A percentile compares a stretch with the other conserved stretches of the same genome.
phyloP scores from a whole-genome alignment of 2,888 invertebrate genomes.

The Mythimna impura region DNA sequence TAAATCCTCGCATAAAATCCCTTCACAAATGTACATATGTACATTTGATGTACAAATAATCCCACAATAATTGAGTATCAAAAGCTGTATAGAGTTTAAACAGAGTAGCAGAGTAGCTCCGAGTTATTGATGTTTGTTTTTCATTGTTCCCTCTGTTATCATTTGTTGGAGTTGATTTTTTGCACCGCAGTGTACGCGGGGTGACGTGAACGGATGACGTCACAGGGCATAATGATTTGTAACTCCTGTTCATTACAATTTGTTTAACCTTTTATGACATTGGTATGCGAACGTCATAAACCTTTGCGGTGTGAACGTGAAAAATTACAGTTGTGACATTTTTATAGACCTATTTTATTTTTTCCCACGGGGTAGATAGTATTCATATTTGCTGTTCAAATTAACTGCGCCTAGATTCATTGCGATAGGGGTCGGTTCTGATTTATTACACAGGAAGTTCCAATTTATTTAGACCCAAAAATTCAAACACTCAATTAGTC shows the following conservation, averaged over 20 bases:
- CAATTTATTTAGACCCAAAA: constrained; percentile 24
- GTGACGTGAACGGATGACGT: constrained; percentile 50
- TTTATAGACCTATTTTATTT: constrained; percentile 42
- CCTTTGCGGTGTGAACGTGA: constrained; percentile 44
- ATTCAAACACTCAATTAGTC: constrained; percentile 20
- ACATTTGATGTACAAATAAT: constrained; percentile 45
- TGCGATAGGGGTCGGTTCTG: constrained; percentile 3
- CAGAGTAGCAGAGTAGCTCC: constrained; percentile 53
- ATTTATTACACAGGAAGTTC: constrained; percentile 30
- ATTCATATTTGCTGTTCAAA: constrained; percentile 21
- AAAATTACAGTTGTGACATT: constrained; percentile 47
- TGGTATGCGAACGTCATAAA: constrained; percentile 41
- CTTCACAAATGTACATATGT: constrained; percentile 28
- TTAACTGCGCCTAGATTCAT: constrained; percentile 11
- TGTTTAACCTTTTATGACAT: constrained; percentile 49
- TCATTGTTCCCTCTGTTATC: constrained; percentile 62
- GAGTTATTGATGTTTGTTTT: constrained; percentile 66
- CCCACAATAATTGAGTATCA: constrained; percentile 64
- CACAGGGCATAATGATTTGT: constrained; percentile 61
- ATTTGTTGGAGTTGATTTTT: constrained; percentile 56
- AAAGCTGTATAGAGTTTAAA: constrained; percentile 64
- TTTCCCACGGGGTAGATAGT: constrained; percentile 21
- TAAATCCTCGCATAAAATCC: constrained; percentile 29
- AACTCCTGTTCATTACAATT: constrained; percentile 53
- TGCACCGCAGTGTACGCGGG: constrained; percentile 47